These are phyloP conservation scores for Tetrax tetrax DNA, from an alignment of 2,113 vertebrate species.

Conservation along the genomic window DNA sequence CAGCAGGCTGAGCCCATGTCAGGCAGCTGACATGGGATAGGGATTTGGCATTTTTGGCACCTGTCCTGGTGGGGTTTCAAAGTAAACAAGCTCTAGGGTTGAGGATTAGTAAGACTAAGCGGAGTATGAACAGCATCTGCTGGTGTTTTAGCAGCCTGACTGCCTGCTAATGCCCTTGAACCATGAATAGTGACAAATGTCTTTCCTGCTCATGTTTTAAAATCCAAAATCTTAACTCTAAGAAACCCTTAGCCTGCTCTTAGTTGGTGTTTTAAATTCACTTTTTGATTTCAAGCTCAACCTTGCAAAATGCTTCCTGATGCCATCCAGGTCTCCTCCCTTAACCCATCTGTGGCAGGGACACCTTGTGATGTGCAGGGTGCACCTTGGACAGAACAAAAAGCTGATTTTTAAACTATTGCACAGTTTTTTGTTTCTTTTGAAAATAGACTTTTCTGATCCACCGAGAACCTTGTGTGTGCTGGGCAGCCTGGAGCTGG, in stretches of 20 bases:
- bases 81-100: background rate
- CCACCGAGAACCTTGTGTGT: background rate
- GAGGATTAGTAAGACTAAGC: background rate
- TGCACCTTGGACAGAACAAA: background rate
- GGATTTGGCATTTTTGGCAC: background rate
- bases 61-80: background rate
- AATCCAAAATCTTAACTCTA: background rate
- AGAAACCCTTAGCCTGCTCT: background rate
- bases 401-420: background rate
- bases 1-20: accelerated
- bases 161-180: background rate
- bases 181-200: background rate
- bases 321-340: background rate
- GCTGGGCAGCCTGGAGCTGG: background rate
- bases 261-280: no score
- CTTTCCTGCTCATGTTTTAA: background rate
- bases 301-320: background rate
- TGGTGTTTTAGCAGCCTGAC: background rate
- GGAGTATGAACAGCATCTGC: background rate
- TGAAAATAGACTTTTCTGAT: background rate
- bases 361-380: background rate
- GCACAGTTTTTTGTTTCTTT: background rate
- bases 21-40: accelerated
- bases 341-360: background rate
- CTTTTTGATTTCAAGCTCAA: background rate